These are phyloP conservation scores for Spea bombifrons DNA, from an alignment of 2,113 vertebrate species.

Conservation along the genomic window DNA sequence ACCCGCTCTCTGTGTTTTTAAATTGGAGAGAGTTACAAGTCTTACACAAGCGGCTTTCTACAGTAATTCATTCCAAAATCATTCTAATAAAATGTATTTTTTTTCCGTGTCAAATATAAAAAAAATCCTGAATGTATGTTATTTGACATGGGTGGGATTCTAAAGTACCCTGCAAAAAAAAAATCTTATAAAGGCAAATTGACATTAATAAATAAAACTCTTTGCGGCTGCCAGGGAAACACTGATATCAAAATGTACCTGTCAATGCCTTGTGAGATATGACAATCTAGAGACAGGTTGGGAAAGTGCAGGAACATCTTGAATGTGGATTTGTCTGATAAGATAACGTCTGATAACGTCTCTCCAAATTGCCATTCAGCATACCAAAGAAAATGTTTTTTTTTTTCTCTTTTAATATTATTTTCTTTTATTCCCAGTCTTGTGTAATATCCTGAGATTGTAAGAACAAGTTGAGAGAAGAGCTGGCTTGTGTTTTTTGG, in stretches of 20 bases:
- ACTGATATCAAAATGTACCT: not conserved
- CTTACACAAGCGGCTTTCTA: too few species aligned
- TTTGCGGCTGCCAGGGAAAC: not conserved
- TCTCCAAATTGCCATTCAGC: not conserved
- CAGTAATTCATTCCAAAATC: too few species aligned
- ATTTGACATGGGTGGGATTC: not conserved
- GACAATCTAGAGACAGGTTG: not conserved
- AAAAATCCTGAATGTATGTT: too few species aligned
- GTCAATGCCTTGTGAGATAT: not conserved
- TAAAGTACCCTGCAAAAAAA: not conserved
- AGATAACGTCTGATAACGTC: constrained; percentile 1
- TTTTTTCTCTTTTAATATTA: not conserved
- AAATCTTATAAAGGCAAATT: not conserved
- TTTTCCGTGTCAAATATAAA: too few species aligned
- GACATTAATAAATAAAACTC: not conserved
- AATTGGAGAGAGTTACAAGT: too few species aligned
- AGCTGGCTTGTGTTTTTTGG: not conserved
- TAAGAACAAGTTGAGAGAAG: not conserved
- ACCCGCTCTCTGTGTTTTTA: too few species aligned
- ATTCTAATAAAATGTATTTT: too few species aligned
- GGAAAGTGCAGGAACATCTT: not conserved
- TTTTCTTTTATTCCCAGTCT: not conserved
- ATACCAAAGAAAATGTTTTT: not conserved
- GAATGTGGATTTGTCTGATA: not conserved
- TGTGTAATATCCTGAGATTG: not conserved